Conservation (phyloP, 1,140 invertebrate species). For the Cotesia chilonis region DNA sequence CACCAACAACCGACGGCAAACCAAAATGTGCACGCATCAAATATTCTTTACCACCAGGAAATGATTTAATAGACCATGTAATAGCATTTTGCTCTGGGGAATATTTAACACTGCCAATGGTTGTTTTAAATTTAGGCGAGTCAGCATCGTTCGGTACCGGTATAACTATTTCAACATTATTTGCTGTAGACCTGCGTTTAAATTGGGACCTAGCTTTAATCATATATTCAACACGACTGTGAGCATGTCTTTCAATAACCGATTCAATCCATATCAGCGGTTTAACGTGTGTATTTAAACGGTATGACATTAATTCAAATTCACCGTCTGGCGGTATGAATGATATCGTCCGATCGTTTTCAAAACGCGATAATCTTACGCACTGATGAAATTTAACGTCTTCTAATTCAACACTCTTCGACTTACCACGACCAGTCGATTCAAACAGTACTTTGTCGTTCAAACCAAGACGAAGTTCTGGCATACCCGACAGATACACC, state of each 20-base stretch:
- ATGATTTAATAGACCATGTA: conserved; percentile 99
- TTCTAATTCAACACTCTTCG: conserved; percentile 98
- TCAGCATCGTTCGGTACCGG: conserved; percentile 98
- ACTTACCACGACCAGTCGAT: conserved; percentile 96
- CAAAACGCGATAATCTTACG: conserved; percentile 95
- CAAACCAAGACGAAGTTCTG: conserved; percentile 94
- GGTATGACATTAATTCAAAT: conserved; percentile 99
- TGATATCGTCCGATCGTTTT: conserved; percentile 98
- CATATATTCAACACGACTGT: conserved; percentile 99
- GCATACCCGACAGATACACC: conserved; percentile 99
- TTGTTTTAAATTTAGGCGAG: conserved; percentile 98
- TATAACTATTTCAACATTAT: conserved; percentile 99
- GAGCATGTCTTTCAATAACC: conserved; percentile 97
- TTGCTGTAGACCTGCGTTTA: conserved; percentile 96
- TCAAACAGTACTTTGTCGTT: conserved; percentile 99
- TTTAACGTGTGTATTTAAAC: conserved; percentile 96
- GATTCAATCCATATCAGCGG: conserved; percentile 99
- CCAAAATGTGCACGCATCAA: conserved; percentile 99
- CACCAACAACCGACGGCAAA: conserved; percentile 94
- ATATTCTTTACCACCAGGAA: conserved; percentile 99
- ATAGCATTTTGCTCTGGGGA: conserved; percentile 97
- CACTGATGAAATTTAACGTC: conserved; percentile 99
- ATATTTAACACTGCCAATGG: conserved; percentile 97
- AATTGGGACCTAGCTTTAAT: conserved; percentile 99
- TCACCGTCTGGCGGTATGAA: conserved; percentile 99